Evolutionary conservation across 2,888 invertebrate species (phyloP).

Genomic region (Physocephala rufipes): DNA sequence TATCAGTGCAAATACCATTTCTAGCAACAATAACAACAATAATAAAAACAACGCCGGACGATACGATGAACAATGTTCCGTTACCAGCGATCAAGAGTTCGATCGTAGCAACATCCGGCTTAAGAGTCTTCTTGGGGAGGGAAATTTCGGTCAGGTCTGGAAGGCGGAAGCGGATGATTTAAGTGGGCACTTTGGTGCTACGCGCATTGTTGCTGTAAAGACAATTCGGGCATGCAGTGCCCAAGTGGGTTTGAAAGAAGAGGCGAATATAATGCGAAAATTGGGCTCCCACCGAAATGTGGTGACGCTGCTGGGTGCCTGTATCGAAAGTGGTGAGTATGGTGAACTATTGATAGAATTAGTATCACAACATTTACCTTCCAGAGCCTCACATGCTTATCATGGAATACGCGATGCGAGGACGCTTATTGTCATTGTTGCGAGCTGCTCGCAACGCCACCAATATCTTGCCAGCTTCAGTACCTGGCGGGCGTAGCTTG

Average conservation of each 20-base stretch:
- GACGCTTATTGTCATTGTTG: constrained; percentile 79
- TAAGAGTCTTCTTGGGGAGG: constrained; percentile 82
- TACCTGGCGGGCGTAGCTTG: constrained; percentile 62
- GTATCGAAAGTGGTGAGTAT: constrained; percentile 78
- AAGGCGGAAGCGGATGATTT: constrained; percentile 86
- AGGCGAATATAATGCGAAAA: constrained; percentile 85
- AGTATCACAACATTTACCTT: constrained; percentile 48
- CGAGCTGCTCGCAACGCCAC: constrained; percentile 68
- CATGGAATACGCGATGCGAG: constrained; percentile 88
- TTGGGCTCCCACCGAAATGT: constrained; percentile 85
- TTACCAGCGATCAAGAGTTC: constrained; percentile 71
- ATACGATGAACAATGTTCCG: constrained; percentile 60
- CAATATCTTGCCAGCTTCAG: constrained; percentile 67
- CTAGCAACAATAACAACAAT: constrained; percentile 34
- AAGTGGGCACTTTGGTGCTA: constrained; percentile 78
- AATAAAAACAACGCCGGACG: constrained; percentile 43
- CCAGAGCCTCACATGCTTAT: constrained; percentile 85
- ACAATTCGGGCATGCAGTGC: constrained; percentile 82
- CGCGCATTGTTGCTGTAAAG: constrained; percentile 85
- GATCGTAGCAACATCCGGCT: constrained; percentile 79
- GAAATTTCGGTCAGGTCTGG: constrained; percentile 89
- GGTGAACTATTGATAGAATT: not conserved
- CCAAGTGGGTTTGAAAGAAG: constrained; percentile 79
- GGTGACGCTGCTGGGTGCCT: constrained; percentile 82
- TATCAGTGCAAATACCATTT: constrained; percentile 34